Evolutionary conservation across 2,888 invertebrate species (phyloP), one percentile per base, ranked within the genome.

Genomic region (Tenthredo scrophulariae): DNA sequence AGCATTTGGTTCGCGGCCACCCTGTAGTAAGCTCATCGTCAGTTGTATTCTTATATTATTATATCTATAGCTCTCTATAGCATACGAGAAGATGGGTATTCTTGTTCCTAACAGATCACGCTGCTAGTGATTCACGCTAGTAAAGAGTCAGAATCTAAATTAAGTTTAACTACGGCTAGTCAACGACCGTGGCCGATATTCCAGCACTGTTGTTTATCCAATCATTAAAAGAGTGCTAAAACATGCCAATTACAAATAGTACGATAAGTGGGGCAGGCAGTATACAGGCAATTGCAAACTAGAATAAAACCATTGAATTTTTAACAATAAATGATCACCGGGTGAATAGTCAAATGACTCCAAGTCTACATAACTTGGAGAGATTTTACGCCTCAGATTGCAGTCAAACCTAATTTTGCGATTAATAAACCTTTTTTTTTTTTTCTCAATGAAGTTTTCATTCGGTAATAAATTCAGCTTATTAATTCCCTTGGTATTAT

Each of bases 121-220:
- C 54, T 5, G 54, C n/a, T n/a, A 54, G 54, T 54, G 54, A 54
- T 54, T 54, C 54, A 54, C n/a, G n/a, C 54, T n/a, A 54, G n/a
- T 54, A 54, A 54, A 46, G 18, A n/a, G 54, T 54, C 54, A n/a
- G 54, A 54, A n/a, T 54, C 54, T 54, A 54, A 54, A 54, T 54
- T 54, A 54, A 54, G n/a, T 54, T 7, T n/a, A n/a, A n/a, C 54
- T 54, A 54, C 54, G 54, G 18, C 54, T 6, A n/a, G n/a, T n/a
- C 54, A n/a, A 46, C 54, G 54, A 54, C 54, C 54, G 54, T 54
- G 54, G 54, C 54, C 54, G 54, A 54, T 54, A 54, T 54, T n/a
- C 18, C n/a, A 7, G 6, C n/a, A 54, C n/a, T 54, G 18, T 18
- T 54, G 54, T 54, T n/a, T 54, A 54, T 54, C n/a, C n/a, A 7